Evolutionary conservation across 2,888 invertebrate genomes (phyloP).

Genomic region (Gandaritis pyraliata): DNA sequence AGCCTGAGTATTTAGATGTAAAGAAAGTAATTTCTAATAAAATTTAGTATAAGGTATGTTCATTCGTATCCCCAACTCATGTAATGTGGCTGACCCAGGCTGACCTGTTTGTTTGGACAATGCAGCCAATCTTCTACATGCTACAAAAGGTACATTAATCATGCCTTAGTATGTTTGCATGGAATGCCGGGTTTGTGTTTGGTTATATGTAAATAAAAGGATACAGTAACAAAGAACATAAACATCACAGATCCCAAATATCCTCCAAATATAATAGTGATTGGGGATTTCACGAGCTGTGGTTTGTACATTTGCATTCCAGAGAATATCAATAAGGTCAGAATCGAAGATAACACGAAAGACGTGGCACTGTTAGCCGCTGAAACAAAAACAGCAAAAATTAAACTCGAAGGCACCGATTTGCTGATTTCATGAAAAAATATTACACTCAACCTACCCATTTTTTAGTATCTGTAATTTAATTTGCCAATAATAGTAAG

Average conservation of each 20-base stretch:
- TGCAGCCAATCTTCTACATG: no score
- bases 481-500: no score
- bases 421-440: not conserved
- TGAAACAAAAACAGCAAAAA: conserved; percentile 63
- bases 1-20: conserved; percentile 81
- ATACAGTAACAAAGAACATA: conserved; percentile 92
- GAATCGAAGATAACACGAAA: conserved; percentile 90
- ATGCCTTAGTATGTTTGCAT: no score
- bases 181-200: no score
- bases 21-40: conserved; percentile 43
- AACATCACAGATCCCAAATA: conserved; percentile 94
- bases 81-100: no score
- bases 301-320: conserved; percentile 96
- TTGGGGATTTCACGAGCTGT: conserved; percentile 90
- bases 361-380: conserved; percentile 90
- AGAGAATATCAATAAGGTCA: conserved; percentile 93
- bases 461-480: not conserved
- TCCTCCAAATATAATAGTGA: conserved; percentile 94
- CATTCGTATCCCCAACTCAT: no score
- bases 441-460: not conserved
- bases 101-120: no score
- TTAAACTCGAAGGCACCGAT: not conserved
- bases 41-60: no score
- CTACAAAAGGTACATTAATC: no score
- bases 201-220: conserved; percentile 62